phyloP scores from a whole-genome alignment of 2,888 invertebrate genomes.

The Sthenelais limicola region DNA sequence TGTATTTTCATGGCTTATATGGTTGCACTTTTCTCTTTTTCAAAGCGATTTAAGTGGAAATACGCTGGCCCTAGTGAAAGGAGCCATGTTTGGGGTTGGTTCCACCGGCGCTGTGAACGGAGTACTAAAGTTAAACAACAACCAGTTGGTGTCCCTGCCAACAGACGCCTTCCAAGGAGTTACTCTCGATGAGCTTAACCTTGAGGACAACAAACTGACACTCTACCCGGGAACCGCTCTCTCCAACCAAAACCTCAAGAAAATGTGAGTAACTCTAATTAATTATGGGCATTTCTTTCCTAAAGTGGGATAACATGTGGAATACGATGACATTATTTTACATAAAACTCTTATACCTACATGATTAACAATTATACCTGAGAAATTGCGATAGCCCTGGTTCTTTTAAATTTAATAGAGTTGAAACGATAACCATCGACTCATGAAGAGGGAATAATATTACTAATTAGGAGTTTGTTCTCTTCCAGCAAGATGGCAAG shows the following conservation, averaged over 20 bases:
- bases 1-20: too few species aligned
- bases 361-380: too few species aligned
- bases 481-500: conserved; percentile 44
- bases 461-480: too few species aligned
- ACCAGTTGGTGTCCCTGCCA: conserved; percentile 51
- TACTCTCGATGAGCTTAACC: conserved; percentile 45
- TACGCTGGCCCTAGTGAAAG: conserved; percentile 39
- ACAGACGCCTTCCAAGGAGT: conserved; percentile 53
- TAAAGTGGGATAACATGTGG: too few species aligned
- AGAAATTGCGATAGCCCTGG: too few species aligned
- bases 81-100: conserved; percentile 44
- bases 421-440: too few species aligned
- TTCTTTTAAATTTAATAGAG: too few species aligned
- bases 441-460: too few species aligned
- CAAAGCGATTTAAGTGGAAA: conserved; percentile 44
- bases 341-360: too few species aligned
- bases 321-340: too few species aligned
- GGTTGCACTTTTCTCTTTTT: conserved; percentile 18
- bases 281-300: too few species aligned
- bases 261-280: conserved; percentile 49
- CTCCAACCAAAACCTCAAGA: conserved; percentile 47
- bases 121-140: conserved; percentile 49
- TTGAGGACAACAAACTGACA: conserved; percentile 52
- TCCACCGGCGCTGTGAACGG: conserved; percentile 38
- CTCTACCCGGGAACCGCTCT: conserved; percentile 53